Evolutionary conservation across 2,113 vertebrate genomes (phyloP), one percentile per base, ranked within the genome.

Genomic region (Coregonus clupeaformis): DNA sequence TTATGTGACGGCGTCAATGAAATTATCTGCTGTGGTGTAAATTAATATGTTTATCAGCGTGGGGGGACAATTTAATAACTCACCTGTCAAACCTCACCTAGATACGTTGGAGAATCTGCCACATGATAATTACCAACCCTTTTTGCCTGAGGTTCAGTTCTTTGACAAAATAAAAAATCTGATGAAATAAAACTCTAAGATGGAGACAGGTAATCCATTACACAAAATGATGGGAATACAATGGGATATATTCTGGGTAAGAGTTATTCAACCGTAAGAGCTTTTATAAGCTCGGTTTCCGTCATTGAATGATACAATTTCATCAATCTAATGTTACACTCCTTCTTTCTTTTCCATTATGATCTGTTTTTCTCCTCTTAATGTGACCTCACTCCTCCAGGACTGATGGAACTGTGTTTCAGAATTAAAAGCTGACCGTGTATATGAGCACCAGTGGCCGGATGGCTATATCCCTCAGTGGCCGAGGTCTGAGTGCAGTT

Each of bases 1-100:
- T 83, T 82, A 87, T 89, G 68, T 89, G 86, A 77, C 83, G 85
- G 85, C 88, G 84, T 81, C 84, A 85, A 92, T 91, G 89, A 90
- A 91, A 92, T 91, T 90, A 90, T 91, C 88, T 84, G 86, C 90
- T 82, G 84, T 82, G 87, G 91, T 88, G 90, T 90, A 91, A 91
- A 92, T 93, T 87, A 93, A 92, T 93, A 91, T 92, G 90, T 93
- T 92, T 92, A 92, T 93, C 89, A 91, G 87, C 87, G 88, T 89
- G 77, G 72, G 80, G 79, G 87, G 88, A 92, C 90, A 88, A 85
- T 92, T 89, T 92, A 92, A 92, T 93, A 93, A 92, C 89, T 92
- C 89, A 90, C 81, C 90, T 92, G 92, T 93, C 92, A 93, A 86
- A 88, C 84, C 75, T 76, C 55, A 77, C 84, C 77, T 82, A 83